Base-by-base conservation (phyloP, 2,888 invertebrate genomes). In the Stenchaetothrips biformis region DNA sequence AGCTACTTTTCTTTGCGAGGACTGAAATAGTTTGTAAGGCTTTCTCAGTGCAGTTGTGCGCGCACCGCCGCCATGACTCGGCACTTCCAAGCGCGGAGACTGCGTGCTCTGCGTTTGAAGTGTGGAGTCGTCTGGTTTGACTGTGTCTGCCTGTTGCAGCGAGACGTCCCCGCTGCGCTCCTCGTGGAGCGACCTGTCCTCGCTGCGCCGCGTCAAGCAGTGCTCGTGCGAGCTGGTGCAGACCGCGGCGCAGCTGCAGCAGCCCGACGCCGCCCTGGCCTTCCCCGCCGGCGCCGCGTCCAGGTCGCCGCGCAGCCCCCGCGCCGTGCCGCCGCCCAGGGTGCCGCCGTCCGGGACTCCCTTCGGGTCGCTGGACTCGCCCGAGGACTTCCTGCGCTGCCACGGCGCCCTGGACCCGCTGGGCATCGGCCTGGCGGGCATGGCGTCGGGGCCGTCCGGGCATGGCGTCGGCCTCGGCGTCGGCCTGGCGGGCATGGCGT, bases 171-270 rank as follows among this genome's bases (percentile, higher is more conserved):
- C 67, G 67, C 67, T 74, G 25, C 21, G 67, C 8, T 74, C 67
- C 9, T 74, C 67, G 25, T 74, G 67, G 67, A 74, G 67, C 67
- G 67, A 74, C 67, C 21, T 74, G 25, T 74, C 67, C 67, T 74
- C 67, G 25, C 67, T 74, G 67, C 67, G 67, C 0, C 67, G 67
- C 67, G 67, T 74, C 67, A 74, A 74, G 67, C 67, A 74, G 67
- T 74, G 67, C 67, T 74, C 67, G 21, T 74, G 67, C 67, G 67
- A 74, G 21, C 3, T 74, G 67, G 67, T 7, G 25, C 67, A 74
- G 67, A 21, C 67, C 67, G n/a, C 21, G 21, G 21, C 67, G 9
- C 67, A 74, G 67, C 59, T 18, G 18, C 59, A 37, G 18, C 13
- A 13, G 18, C 59, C 59, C 9, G 59, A 74, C 67, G 21, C 67